Percentiles rank a stretch among this genome's conserved stretches.
phyloP scores from a whole-genome alignment of 1,140 invertebrate genomes.

The Bombus vancouverensis region DNA sequence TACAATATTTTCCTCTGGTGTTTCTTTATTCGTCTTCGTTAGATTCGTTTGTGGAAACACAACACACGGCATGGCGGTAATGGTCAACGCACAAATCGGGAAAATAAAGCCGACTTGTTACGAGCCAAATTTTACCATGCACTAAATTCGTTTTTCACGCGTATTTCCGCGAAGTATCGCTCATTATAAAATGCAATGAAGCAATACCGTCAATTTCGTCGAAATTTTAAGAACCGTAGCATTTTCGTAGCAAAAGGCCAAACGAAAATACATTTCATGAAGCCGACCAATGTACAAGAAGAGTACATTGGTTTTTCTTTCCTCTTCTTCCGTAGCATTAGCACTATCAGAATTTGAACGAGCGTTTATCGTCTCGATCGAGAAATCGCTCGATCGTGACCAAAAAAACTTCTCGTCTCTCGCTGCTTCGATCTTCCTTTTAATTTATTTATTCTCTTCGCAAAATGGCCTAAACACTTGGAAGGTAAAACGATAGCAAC shows the following conservation, averaged over 20 bases:
- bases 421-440: constrained; percentile 32
- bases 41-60: not conserved
- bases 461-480: constrained; percentile 76
- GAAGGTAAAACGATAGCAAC: constrained; percentile 66
- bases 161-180: not conserved
- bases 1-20: not conserved
- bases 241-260: constrained; percentile 42
- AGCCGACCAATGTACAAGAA: constrained; percentile 62
- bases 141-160: not conserved
- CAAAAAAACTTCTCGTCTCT: constrained; percentile 5
- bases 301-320: constrained; percentile 35
- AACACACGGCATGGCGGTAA: not conserved
- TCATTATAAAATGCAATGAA: not conserved
- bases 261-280: constrained; percentile 43
- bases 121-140: not conserved
- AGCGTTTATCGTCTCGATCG: constrained; percentile 56
- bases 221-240: too few relatives aligned
- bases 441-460: constrained; percentile 46
- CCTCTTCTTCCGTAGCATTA: constrained; percentile 33
- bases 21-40: not conserved
- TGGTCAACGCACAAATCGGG: not conserved
- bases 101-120: not conserved
- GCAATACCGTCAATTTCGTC: too few relatives aligned
- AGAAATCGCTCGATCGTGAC: constrained; percentile 79
- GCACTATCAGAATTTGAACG: not conserved